Evolutionary conservation across 2,797 vertebrate genomes (phyloP).

Genomic region (Dicrostonyx torquatus): DNA sequence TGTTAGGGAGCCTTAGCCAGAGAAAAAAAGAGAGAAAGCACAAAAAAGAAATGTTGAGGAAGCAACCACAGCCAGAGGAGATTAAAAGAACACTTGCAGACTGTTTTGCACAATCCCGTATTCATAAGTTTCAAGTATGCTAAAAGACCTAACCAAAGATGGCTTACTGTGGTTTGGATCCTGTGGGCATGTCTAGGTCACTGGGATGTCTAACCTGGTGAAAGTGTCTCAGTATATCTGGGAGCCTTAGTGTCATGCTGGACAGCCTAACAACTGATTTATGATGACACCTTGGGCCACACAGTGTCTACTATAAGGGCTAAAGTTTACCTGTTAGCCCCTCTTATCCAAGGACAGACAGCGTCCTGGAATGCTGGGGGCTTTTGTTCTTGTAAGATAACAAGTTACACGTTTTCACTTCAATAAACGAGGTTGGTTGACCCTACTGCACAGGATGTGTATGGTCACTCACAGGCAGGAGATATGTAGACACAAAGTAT

Average conservation of each 20-base stretch:
- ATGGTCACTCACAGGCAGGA: neutral
- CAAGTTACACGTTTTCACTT: neutral
- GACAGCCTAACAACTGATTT: neutral
- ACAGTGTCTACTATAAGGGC: neutral
- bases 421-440: neutral
- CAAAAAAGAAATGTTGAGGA: neutral
- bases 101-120: neutral
- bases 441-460: no score
- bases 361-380: neutral
- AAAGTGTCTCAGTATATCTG: neutral
- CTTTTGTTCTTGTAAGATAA: neutral
- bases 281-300: neutral
- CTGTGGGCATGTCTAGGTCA: neutral
- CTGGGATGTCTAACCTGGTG: neutral
- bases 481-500: neutral
- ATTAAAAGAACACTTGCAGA: neutral
- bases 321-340: neutral
- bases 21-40: conserved; percentile 16
- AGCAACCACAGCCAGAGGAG: neutral
- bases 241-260: neutral
- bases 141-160: neutral
- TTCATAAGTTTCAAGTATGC: neutral
- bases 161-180: neutral
- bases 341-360: neutral
- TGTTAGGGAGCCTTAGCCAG: neutral